These are phyloP conservation scores for Gonioctena quinquepunctata DNA, from an alignment of 1,140 invertebrate species.

Conservation along the genomic window DNA sequence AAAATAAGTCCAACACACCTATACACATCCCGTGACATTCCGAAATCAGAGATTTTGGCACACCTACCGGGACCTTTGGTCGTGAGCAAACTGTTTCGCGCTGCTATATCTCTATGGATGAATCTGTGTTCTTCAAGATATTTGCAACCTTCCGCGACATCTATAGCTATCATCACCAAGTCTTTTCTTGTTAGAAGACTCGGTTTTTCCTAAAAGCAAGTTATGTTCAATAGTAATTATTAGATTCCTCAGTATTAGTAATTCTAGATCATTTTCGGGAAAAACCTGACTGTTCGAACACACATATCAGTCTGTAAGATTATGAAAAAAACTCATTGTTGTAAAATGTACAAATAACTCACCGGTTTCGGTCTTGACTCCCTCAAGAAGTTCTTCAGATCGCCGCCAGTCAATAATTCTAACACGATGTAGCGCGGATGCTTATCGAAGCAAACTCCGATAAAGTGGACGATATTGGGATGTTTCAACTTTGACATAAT, in stretches of 20 bases:
- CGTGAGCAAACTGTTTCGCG: constrained; percentile 94
- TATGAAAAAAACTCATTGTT: no score
- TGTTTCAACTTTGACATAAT: constrained; percentile 99
- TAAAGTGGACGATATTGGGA: constrained; percentile 95
- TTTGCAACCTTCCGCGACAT: constrained; percentile 93
- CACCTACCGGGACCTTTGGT: constrained; percentile 84
- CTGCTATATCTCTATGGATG: constrained; percentile 98
- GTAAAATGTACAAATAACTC: no score
- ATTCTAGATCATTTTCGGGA: no score
- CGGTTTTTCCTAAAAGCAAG: constrained; percentile 66
- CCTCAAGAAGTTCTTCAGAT: constrained; percentile 92
- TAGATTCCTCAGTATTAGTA: no score
- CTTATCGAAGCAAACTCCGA: constrained; percentile 96
- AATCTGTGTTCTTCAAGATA: constrained; percentile 96
- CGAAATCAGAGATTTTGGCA: constrained; percentile 98
- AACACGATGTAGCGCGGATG: constrained; percentile 94
- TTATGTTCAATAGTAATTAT: no score
- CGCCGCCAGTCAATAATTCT: constrained; percentile 92
- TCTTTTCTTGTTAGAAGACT: constrained; percentile 86
- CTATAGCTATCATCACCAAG: constrained; percentile 84
- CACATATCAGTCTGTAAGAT: no score
- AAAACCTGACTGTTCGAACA: no score
- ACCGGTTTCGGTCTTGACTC: constrained; percentile 86
- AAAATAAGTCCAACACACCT: no score
- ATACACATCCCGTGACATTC: constrained; percentile 95